These are phyloP conservation scores for Ooceraea biroi DNA, from an alignment of 1,140 invertebrate species.

Conservation along the genomic window DNA sequence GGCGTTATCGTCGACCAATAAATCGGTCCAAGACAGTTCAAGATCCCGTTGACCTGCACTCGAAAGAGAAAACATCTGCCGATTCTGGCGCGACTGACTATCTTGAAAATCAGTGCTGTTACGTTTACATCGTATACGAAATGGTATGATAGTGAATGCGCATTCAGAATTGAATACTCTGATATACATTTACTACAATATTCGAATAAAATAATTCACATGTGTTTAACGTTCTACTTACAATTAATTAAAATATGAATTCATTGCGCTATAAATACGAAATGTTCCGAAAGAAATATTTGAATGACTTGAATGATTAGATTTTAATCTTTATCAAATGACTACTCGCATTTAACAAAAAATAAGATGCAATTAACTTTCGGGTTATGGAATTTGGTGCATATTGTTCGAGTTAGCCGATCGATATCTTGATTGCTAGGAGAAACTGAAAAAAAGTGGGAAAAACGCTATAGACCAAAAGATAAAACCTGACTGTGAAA, in stretches of 20 bases:
- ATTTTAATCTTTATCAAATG: neutral
- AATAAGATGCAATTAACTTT: neutral
- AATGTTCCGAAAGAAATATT: neutral
- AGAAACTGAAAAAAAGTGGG: neutral
- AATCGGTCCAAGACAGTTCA: constrained; percentile 63
- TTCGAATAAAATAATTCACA: neutral
- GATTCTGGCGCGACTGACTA: neutral
- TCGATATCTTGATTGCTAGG: neutral
- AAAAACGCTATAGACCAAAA: neutral
- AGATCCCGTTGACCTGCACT: constrained; percentile 62
- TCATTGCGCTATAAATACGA: neutral
- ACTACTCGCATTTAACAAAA: neutral
- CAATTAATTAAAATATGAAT: neutral
- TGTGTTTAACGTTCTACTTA: neutral
- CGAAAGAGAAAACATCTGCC: constrained; percentile 68
- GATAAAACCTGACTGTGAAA: neutral
- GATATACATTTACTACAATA: neutral
- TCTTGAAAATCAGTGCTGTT: constrained; percentile 4
- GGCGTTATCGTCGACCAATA: constrained; percentile 72
- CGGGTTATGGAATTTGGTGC: neutral
- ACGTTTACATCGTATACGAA: neutral
- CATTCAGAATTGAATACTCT: neutral
- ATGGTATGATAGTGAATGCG: neutral
- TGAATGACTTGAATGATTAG: neutral
- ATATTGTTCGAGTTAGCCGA: neutral